Evolutionary conservation across 2,888 invertebrate genomes (phyloP).

Genomic region (Trichacis sp.): DNA sequence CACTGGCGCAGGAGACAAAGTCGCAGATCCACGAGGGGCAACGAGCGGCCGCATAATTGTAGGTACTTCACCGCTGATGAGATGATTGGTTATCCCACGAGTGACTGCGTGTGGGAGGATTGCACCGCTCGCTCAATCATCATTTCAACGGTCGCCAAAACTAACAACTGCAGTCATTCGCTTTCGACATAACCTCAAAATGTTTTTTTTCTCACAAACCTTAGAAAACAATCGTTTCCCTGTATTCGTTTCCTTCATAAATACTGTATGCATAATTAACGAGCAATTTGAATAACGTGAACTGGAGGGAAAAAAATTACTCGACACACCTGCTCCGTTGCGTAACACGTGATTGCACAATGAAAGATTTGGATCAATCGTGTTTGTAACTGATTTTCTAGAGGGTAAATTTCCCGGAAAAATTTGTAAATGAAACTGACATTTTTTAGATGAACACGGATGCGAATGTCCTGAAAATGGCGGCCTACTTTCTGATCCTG

Average conservation of each 20-base stretch:
- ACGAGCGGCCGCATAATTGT: slow-evolving; percentile 45
- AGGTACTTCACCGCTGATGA: slow-evolving; percentile 46
- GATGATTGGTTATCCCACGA: slow-evolving; percentile 48
- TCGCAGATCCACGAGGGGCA: slow-evolving; percentile 22
- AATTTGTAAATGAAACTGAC: too few species aligned
- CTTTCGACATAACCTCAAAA: too few species aligned
- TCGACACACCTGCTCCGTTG: slow-evolving; percentile 39
- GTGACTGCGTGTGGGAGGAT: slow-evolving; percentile 46
- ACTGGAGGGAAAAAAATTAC: slow-evolving; percentile 9
- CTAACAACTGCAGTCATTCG: too few species aligned
- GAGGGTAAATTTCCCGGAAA: too few species aligned
- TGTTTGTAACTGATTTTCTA: too few species aligned
- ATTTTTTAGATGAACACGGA: slow-evolving; percentile 58
- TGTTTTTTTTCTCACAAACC: too few species aligned
- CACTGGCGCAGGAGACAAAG: slow-evolving; percentile 17
- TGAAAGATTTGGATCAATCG: too few species aligned
- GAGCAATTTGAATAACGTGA: too few species aligned
- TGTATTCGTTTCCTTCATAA: neutral
- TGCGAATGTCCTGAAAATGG: slow-evolving; percentile 75
- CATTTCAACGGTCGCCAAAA: too few species aligned
- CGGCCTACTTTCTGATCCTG: slow-evolving; percentile 77
- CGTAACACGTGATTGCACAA: slow-evolving; percentile 24
- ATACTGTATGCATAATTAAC: slow-evolving; percentile 9
- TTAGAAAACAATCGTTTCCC: too few species aligned
- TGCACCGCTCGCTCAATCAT: slow-evolving; percentile 35